Percentiles rank a stretch among this genome's conserved stretches.
phyloP scores from a whole-genome alignment of 2,113 vertebrate genomes.

The Pelmatolapia mariae region DNA sequence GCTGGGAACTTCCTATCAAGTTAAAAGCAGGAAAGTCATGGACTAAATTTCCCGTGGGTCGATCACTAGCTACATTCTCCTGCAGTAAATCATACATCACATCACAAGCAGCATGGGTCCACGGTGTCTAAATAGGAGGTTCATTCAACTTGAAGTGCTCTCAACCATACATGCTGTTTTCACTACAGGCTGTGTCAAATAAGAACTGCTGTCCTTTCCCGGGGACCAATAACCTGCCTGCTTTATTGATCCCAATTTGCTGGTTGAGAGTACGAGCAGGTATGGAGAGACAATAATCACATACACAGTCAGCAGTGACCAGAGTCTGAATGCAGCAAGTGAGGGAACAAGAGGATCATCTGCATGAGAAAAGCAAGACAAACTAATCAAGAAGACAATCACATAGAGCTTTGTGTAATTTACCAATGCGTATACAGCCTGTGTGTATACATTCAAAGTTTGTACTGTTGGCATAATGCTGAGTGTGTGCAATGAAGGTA shows the following conservation, averaged over 20 bases:
- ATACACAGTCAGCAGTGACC: neutral
- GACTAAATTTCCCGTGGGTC: constrained; percentile 49
- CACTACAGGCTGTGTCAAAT: constrained; percentile 16
- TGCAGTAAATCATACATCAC: constrained; percentile 37
- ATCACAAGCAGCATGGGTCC: constrained; percentile 25
- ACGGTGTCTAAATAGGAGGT: constrained; percentile 7
- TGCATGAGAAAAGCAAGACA: neutral
- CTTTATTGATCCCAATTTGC: constrained; percentile 53
- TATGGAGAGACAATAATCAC: neutral
- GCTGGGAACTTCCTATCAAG: constrained; percentile 42
- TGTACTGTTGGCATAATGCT: neutral
- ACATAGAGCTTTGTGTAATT: neutral
- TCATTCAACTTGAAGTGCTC: constrained; percentile 16
- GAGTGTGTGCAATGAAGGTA: neutral
- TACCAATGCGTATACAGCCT: neutral
- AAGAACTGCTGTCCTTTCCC: constrained; percentile 24
- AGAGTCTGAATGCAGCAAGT: neutral
- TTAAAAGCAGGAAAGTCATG: constrained; percentile 44
- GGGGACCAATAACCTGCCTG: constrained; percentile 14
- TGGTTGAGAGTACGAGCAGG: constrained; percentile 4
- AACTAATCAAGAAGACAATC: constrained; percentile 13
- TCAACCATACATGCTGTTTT: constrained; percentile 27
- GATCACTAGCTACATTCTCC: constrained; percentile 3
- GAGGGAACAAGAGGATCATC: constrained; percentile 2
- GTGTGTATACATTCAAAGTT: neutral